phyloP scores from a whole-genome alignment of 2,113 vertebrate species.

The Columba janthina region DNA sequence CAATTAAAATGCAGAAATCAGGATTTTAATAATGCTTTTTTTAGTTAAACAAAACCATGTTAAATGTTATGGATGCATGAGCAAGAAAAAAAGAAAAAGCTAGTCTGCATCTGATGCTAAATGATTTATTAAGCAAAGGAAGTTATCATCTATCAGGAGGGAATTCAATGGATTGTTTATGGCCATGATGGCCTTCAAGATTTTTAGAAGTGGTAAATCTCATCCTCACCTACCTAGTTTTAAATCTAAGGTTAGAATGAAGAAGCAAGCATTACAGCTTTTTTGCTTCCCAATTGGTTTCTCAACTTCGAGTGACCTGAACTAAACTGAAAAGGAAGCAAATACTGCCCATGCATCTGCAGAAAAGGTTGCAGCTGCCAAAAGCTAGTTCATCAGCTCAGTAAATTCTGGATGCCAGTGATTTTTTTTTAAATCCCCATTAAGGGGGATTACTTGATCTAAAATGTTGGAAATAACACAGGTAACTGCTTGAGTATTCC shows the following conservation, averaged over 20 bases:
- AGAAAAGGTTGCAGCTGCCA: conserved; percentile 14
- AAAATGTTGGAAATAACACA: background rate
- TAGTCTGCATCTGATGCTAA: background rate
- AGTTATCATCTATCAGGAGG: conserved; percentile 1
- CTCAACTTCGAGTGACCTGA: conserved; percentile 51
- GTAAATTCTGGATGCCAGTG: background rate
- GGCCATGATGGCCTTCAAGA: background rate
- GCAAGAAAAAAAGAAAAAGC: background rate
- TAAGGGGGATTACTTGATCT: background rate
- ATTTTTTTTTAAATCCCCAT: background rate
- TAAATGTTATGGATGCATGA: background rate
- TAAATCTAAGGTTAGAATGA: background rate
- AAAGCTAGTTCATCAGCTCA: conserved; percentile 1
- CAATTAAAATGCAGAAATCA: background rate
- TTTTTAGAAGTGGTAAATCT: conserved; percentile 22
- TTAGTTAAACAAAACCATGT: conserved; percentile 1
- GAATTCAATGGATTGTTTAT: conserved; percentile 31
- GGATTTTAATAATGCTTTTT: background rate
- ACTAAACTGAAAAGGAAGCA: conserved; percentile 27
- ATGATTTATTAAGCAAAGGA: conserved; percentile 33
- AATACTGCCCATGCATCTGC: conserved; percentile 25
- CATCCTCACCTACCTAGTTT: conserved; percentile 21
- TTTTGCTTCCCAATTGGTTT: conserved; percentile 30
- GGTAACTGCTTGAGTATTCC: background rate
- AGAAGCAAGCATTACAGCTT: background rate